Base-by-base conservation (phyloP, 1,140 invertebrate genomes). In the Parasteatoda tepidariorum region DNA sequence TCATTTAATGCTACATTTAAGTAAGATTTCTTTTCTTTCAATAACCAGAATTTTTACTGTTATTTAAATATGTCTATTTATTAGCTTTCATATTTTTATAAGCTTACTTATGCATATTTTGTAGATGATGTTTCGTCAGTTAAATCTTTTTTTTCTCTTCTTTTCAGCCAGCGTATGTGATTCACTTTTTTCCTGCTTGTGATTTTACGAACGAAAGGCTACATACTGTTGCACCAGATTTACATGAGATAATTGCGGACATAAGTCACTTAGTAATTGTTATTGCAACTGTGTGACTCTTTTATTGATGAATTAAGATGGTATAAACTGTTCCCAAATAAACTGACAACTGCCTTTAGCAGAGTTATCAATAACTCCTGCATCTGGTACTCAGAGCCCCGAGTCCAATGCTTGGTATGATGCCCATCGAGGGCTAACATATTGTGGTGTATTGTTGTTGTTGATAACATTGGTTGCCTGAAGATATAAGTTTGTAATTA, bases 101-200 rank as follows among this genome's bases (percentile, higher is more conserved):
- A n/a, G n/a, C n/a, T n/a, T n/a, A n/a, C n/a, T n/a, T n/a, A n/a
- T n/a, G n/a, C n/a, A n/a, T n/a, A n/a, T n/a, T n/a, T n/a, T n/a
- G n/a, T n/a, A n/a, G n/a, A n/a, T n/a, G n/a, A n/a, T n/a, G n/a
- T n/a, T n/a, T n/a, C n/a, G n/a, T n/a, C n/a, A n/a, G n/a, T n/a
- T n/a, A n/a, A n/a, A 38, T 48, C 18, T 18, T 48, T 2, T 48
- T 48, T 86, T 85, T 83, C 86, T 87, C 88, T 87, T 87, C 90
- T 88, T 91, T 93, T 31, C 92, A 98, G 94, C 93, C 96, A 83
- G 94, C 96, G 30, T 99, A 97, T 90, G 97, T 99, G 83, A 96
- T 99, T 61, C 98, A 99, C 91, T 97, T 99, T 84, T 99, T 99
- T 88, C 97, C 97, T 87, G 96, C 97, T 31, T 99, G 97, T 90